A percentile compares a stretch with the other conserved stretches of the same genome.
Evolutionary conservation across 2,113 vertebrate genomes (phyloP).

Genomic region (Misgurnus anguillicaudatus): DNA sequence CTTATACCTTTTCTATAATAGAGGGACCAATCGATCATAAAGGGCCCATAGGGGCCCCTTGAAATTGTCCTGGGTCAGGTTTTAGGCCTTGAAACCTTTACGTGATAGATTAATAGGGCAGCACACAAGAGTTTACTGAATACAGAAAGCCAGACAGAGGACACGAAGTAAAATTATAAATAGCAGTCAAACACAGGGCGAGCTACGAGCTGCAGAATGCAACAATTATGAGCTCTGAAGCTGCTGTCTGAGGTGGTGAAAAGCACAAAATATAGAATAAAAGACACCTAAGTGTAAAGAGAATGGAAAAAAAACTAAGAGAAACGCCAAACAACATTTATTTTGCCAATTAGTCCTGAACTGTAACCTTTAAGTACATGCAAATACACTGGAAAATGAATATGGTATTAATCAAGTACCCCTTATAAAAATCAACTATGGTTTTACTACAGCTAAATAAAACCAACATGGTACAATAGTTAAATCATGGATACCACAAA

Average conservation of each 20-base stretch:
- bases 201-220: conserved; percentile 37
- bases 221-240: conserved; percentile 40
- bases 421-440: conserved; percentile 15
- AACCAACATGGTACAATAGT: not conserved
- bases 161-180: conserved; percentile 37
- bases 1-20: conserved; percentile 20
- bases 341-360: no score
- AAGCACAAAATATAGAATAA: not conserved
- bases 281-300: not conserved
- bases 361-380: no score
- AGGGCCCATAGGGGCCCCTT: not conserved
- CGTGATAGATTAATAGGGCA: not conserved
- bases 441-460: not conserved
- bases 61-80: not conserved
- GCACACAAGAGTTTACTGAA: not conserved
- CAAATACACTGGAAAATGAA: no score
- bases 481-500: no score
- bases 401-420: no score
- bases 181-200: conserved; percentile 48
- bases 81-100: not conserved
- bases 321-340: conserved; percentile 45
- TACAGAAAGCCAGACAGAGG: not conserved
- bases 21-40: conserved; percentile 1
- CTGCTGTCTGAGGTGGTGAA: conserved; percentile 26
- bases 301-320: not conserved